Conservation (phyloP, 2,113 vertebrate genomes). For the Bungarus multicinctus region DNA sequence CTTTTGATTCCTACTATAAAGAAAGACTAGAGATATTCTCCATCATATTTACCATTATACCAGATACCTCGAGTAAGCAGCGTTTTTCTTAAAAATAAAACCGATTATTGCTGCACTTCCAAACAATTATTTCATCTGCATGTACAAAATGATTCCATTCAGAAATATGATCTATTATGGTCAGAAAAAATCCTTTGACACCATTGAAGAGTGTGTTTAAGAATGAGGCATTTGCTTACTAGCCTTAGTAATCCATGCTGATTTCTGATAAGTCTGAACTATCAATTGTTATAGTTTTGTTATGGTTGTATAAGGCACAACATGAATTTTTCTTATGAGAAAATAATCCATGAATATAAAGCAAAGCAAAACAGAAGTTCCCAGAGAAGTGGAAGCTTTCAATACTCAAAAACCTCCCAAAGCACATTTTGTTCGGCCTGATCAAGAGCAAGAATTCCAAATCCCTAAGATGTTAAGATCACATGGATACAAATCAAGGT, state of each 20-base stretch:
- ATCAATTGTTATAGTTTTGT: background rate
- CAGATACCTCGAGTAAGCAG: background rate
- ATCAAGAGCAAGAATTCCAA: background rate
- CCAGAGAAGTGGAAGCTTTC: background rate
- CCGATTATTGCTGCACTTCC: background rate
- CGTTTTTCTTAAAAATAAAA: background rate
- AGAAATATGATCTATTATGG: background rate
- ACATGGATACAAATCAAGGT: background rate
- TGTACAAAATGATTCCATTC: background rate
- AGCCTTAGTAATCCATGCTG: background rate
- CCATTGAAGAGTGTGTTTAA: background rate
- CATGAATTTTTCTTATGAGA: background rate
- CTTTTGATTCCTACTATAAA: background rate
- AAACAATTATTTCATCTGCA: background rate
- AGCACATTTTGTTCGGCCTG: background rate
- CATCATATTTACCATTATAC: background rate
- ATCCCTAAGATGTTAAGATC: background rate
- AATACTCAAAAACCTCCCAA: background rate
- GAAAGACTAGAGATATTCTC: background rate
- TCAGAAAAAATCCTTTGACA: background rate
- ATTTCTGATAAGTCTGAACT: background rate
- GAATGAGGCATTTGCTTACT: background rate
- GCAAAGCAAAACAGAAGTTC: background rate
- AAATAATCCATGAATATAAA: background rate
- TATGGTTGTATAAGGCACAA: background rate